These are phyloP conservation scores for Malaclemys terrapin DNA, from an alignment of 2,113 vertebrate genomes.

Conservation along the genomic window DNA sequence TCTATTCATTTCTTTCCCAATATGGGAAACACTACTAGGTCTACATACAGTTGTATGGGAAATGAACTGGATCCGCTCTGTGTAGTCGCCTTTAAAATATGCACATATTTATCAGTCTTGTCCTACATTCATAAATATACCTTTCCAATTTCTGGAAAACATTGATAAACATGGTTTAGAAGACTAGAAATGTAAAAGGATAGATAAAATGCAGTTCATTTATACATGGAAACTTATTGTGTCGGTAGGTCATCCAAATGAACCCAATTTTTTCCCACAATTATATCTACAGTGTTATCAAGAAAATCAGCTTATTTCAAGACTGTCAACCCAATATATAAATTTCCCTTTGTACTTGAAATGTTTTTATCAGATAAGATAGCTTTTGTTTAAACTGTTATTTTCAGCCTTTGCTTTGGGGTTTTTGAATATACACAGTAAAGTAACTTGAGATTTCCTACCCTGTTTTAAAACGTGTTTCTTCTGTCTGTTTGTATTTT, in stretches of 20 bases:
- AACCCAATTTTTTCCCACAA: conserved; percentile 71
- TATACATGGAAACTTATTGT: conserved; percentile 65
- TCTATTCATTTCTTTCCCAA: conserved; percentile 23
- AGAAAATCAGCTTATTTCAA: conserved; percentile 82
- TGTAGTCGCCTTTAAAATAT: conserved; percentile 53
- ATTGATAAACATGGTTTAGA: conserved; percentile 50
- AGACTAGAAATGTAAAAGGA: conserved; percentile 53
- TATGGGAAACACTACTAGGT: neutral
- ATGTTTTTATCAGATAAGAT: conserved; percentile 84
- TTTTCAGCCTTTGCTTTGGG: conserved; percentile 84
- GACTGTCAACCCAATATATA: conserved; percentile 80
- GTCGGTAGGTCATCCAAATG: conserved; percentile 61
- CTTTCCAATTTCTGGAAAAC: conserved; percentile 65
- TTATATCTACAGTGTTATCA: conserved; percentile 79
- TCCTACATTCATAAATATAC: conserved; percentile 61
- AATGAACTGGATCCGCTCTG: conserved; percentile 39
- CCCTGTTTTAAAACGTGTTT: conserved; percentile 81
- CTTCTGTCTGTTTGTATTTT: conserved; percentile 85
- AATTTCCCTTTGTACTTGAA: conserved; percentile 85
- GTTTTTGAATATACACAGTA: conserved; percentile 75
- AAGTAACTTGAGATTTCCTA: conserved; percentile 84
- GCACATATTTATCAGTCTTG: conserved; percentile 55
- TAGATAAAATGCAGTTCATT: conserved; percentile 66
- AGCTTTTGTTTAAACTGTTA: conserved; percentile 85
- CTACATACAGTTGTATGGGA: conserved; percentile 28